Conservation (phyloP, 2,113 vertebrate species). For the Arizona elegans region DNA sequence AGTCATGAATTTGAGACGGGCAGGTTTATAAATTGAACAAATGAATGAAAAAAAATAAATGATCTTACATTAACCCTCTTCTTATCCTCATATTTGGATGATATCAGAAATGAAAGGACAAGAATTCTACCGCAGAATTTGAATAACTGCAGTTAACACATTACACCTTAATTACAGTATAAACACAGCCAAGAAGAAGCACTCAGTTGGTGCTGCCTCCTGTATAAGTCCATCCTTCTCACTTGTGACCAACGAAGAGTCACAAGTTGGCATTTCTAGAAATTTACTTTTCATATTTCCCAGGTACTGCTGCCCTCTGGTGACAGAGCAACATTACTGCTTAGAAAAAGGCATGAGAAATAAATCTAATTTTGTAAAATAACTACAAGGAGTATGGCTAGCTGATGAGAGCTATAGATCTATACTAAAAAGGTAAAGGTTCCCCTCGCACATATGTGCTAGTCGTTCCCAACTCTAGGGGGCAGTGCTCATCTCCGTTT, state of each 20-base stretch:
- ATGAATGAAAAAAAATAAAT: not conserved
- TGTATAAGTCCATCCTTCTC: not conserved
- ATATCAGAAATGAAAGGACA: not conserved
- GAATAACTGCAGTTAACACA: not conserved
- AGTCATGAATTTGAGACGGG: not conserved
- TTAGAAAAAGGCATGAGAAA: not conserved
- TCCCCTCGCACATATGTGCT: too few species aligned
- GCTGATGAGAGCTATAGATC: too few species aligned
- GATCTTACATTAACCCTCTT: not conserved
- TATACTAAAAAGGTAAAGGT: too few species aligned
- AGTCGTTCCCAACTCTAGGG: too few species aligned
- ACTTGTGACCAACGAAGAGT: not conserved
- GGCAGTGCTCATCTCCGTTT: too few species aligned
- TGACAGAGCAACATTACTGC: not conserved
- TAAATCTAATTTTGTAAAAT: not conserved
- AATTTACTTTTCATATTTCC: not conserved
- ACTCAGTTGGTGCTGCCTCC: not conserved
- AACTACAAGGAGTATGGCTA: not conserved
- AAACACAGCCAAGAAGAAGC: not conserved
- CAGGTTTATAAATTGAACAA: not conserved
- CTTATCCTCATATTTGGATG: not conserved
- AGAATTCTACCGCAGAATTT: not conserved
- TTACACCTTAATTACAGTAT: not conserved
- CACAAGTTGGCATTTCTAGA: not conserved
- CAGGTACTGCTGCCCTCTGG: not conserved